phyloP scores from a whole-genome alignment of 2,888 invertebrate species.

The Mythimna vitellina region DNA sequence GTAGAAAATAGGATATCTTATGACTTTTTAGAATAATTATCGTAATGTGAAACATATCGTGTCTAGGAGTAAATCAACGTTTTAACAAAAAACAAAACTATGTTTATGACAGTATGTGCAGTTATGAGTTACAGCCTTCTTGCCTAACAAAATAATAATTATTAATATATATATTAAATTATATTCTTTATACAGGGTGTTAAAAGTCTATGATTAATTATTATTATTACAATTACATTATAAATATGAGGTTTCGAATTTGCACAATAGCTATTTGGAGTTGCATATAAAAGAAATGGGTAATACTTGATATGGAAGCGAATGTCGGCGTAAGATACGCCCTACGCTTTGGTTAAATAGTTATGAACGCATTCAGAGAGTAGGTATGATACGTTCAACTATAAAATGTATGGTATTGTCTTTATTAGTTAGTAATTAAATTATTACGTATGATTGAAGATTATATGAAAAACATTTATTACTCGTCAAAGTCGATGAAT shows the following conservation, averaged over 20 bases:
- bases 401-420: not conserved
- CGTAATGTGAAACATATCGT: not conserved
- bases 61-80: slow-evolving; percentile 12
- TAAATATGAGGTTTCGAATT: slow-evolving; percentile 18
- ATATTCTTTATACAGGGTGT: slow-evolving; percentile 34
- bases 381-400: not conserved
- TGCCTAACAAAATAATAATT: slow-evolving; percentile 33
- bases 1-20: not conserved
- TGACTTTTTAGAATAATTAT: not conserved
- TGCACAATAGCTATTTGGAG: slow-evolving; percentile 2
- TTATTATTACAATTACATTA: slow-evolving; percentile 19
- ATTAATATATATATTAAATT: slow-evolving; percentile 34
- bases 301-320: slow-evolving; percentile 11
- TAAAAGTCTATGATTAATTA: slow-evolving; percentile 26
- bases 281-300: not conserved
- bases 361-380: not conserved
- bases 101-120: slow-evolving; percentile 35
- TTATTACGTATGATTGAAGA: not conserved
- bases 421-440: slow-evolving; percentile 2
- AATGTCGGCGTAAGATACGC: not conserved
- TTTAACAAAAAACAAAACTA: slow-evolving; percentile 47
- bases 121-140: slow-evolving; percentile 38
- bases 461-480: not conserved
- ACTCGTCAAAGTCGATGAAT: slow-evolving; percentile 15
- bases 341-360: not conserved